phyloP scores from a whole-genome alignment of 2,888 invertebrate species.

The Spisula solida region DNA sequence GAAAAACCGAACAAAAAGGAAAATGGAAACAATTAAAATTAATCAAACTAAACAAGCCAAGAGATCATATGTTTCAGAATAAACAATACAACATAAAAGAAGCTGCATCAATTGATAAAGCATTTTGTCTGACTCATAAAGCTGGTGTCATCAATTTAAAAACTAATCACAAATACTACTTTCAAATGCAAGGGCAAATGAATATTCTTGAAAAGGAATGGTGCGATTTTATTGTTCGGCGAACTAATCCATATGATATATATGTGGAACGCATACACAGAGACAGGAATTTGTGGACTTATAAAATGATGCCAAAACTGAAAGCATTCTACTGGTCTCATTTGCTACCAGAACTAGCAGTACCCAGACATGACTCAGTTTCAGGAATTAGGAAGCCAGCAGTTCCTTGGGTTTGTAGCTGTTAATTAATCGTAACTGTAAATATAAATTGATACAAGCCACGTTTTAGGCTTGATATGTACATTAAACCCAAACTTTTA shows the following conservation, averaged over 20 bases:
- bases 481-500: too few species aligned
- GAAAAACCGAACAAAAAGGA: not conserved
- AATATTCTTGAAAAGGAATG: constrained; percentile 48
- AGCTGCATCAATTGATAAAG: not conserved
- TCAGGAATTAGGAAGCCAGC: not conserved
- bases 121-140: constrained; percentile 1
- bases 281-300: constrained; percentile 31
- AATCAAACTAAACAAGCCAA: not conserved
- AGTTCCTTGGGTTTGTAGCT: not conserved
- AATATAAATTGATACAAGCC: not conserved
- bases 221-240: constrained; percentile 48
- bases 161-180: constrained; percentile 18
- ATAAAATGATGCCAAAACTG: constrained; percentile 5
- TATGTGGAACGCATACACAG: constrained; percentile 37
- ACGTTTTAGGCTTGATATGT: too few species aligned
- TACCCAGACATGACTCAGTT: not conserved
- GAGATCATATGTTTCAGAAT: not conserved
- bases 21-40: not conserved
- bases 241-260: constrained; percentile 52
- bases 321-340: not conserved
- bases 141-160: not conserved
- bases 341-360: not conserved
- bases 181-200: constrained; percentile 48
- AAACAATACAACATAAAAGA: not conserved
- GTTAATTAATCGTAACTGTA: not conserved